Conservation (phyloP, 1,140 invertebrate species). For the Aethina tumida region DNA sequence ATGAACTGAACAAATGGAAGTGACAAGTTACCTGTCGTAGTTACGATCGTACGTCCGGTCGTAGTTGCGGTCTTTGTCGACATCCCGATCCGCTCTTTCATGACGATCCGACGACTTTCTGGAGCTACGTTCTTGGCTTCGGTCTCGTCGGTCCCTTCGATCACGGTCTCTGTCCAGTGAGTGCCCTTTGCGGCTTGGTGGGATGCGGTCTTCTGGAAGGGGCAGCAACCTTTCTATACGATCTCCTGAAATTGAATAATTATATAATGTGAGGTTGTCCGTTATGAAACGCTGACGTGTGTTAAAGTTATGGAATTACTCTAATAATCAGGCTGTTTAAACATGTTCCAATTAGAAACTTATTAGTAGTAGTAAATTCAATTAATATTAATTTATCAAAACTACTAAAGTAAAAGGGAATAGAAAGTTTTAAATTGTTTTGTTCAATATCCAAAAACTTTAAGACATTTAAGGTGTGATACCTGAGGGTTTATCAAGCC, state of each 20-base stretch:
- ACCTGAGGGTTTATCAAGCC: slow-evolving; percentile 31
- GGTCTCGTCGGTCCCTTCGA: slow-evolving; percentile 18
- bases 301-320: too few species aligned
- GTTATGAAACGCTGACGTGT: background rate
- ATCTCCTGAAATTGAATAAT: slow-evolving; percentile 15
- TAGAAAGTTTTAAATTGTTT: too few species aligned
- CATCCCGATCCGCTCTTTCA: slow-evolving; percentile 19
- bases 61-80: slow-evolving; percentile 17
- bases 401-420: too few species aligned
- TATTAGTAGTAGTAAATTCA: background rate
- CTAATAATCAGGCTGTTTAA: background rate
- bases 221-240: slow-evolving; percentile 30
- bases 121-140: slow-evolving; percentile 14
- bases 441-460: too few species aligned
- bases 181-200: slow-evolving; percentile 25
- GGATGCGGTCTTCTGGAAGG: slow-evolving; percentile 29
- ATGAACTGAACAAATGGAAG: background rate
- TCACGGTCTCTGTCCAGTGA: slow-evolving; percentile 26
- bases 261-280: slow-evolving; percentile 1
- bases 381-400: background rate
- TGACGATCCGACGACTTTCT: slow-evolving; percentile 27
- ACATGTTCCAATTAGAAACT: too few species aligned
- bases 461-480: too few species aligned
- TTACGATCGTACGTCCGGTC: slow-evolving; percentile 20
- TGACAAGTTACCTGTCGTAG: slow-evolving; percentile 14